Conservation (phyloP, 2,113 vertebrate genomes). For the Agelaius phoeniceus region DNA sequence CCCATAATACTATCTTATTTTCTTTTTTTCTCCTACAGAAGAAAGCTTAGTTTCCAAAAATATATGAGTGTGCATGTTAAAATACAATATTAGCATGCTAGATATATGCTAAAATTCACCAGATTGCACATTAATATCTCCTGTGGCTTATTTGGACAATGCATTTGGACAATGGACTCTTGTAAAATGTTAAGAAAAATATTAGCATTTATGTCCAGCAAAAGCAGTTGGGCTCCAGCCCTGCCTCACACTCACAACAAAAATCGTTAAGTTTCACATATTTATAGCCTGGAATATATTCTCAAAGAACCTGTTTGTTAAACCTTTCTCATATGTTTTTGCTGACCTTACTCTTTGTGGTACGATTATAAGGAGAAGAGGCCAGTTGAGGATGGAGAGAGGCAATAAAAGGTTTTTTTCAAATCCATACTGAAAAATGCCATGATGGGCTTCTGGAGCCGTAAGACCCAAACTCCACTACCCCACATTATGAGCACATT, state of each 20-base stretch:
- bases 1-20: not conserved
- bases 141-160: constrained; percentile 27
- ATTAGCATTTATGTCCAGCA: not conserved
- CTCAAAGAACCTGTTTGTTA: not conserved
- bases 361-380: not conserved
- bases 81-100: not conserved
- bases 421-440: not conserved
- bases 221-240: not conserved
- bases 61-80: not conserved
- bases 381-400: not conserved
- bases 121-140: constrained; percentile 25
- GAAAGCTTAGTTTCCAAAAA: not conserved
- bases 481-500: not conserved
- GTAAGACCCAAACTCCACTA: not conserved
- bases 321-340: not conserved
- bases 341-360: not conserved
- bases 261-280: not conserved
- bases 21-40: not conserved
- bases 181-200: constrained; percentile 36
- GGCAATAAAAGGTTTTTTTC: not conserved
- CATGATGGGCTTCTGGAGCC: not conserved
- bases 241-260: not conserved
- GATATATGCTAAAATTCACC: constrained; percentile 18
- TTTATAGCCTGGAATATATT: constrained; percentile 1
- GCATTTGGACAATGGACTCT: not conserved